Conservation (phyloP, 2,888 invertebrate species). For the Melanotus villosus region DNA sequence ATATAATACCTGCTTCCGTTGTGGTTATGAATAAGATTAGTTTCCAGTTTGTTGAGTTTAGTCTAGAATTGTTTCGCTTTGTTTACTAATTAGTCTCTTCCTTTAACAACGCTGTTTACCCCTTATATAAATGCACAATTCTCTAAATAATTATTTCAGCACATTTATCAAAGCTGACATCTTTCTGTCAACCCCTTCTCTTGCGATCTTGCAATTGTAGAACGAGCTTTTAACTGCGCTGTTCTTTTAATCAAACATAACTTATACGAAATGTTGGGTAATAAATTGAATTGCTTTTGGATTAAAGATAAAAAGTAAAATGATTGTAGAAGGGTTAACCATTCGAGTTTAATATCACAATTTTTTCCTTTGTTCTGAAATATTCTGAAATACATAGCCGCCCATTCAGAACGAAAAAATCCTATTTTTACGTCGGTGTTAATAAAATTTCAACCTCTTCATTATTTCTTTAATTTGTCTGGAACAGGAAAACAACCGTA, state of each 20-base stretch:
- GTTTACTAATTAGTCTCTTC: conserved; percentile 53
- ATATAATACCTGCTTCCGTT: conserved; percentile 50
- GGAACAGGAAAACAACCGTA: not conserved
- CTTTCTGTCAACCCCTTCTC: conserved; percentile 10
- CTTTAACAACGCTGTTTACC: conserved; percentile 36
- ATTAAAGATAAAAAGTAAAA: too few relatives aligned
- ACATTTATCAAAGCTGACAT: conserved; percentile 35
- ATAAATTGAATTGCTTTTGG: too few relatives aligned
- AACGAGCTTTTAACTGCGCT: not conserved
- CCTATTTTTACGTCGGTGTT: too few relatives aligned
- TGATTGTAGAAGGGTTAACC: too few relatives aligned
- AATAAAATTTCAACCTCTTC: not conserved
- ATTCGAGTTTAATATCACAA: too few relatives aligned
- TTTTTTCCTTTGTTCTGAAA: too few relatives aligned
- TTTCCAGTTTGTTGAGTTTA: conserved; percentile 53
- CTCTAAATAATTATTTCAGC: conserved; percentile 27
- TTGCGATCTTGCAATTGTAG: not conserved
- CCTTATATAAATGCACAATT: conserved; percentile 28
- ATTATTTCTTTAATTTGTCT: not conserved
- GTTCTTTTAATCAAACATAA: too few relatives aligned
- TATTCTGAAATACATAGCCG: too few relatives aligned
- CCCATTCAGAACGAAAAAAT: too few relatives aligned
- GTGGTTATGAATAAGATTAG: conserved; percentile 54
- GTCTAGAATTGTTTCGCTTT: conserved; percentile 52
- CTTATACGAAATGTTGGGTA: too few relatives aligned